These are phyloP conservation scores for Calameuta idolon DNA, from an alignment of 2,888 invertebrate genomes.

Conservation along the genomic window DNA sequence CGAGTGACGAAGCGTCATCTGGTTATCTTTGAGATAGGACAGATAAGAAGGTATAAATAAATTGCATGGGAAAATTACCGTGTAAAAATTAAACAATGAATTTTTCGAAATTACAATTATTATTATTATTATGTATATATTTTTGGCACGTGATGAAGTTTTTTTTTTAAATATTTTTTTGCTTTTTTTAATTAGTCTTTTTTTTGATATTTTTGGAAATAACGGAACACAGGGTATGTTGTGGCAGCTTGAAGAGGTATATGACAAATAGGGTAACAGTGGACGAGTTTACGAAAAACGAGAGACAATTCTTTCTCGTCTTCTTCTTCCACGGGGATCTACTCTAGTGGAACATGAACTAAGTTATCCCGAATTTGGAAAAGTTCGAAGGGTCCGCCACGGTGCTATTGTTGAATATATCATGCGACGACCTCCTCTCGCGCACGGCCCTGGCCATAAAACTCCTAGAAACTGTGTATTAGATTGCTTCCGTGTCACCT, in stretches of 20 bases:
- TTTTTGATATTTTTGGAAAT: too few relatives aligned
- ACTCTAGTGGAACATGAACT: neutral
- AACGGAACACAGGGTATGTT: too few relatives aligned
- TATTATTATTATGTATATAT: too few relatives aligned
- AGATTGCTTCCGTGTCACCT: constrained; percentile 18
- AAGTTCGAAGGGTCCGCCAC: constrained; percentile 1
- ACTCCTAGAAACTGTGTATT: constrained; percentile 20
- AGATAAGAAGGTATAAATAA: neutral
- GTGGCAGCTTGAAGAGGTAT: too few relatives aligned
- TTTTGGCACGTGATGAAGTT: too few relatives aligned
- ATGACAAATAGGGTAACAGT: neutral
- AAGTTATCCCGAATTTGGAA: constrained; percentile 1
- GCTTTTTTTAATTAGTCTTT: too few relatives aligned
- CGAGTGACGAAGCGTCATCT: neutral
- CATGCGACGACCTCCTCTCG: neutral
- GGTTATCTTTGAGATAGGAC: neutral
- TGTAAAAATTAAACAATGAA: neutral
- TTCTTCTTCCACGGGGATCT: neutral
- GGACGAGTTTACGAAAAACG: neutral
- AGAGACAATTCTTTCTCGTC: neutral
- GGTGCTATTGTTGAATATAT: constrained; percentile 6
- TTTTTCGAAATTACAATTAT: neutral
- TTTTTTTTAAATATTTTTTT: too few relatives aligned
- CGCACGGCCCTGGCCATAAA: neutral
- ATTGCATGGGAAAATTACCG: neutral